Base-by-base conservation (phyloP, 2,888 invertebrate genomes). In the Ormyrus nitidulus region DNA sequence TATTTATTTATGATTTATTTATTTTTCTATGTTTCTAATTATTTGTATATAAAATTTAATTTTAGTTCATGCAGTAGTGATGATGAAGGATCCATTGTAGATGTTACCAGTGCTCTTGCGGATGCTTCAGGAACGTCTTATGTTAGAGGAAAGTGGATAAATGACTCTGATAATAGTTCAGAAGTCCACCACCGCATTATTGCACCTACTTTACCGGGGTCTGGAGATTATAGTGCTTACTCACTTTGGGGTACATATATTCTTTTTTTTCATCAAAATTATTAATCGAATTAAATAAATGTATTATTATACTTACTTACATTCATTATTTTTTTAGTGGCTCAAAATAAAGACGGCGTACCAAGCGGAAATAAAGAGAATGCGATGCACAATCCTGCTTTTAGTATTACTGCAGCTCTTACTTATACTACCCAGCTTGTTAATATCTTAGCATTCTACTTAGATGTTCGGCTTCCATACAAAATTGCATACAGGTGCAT, bases 361-460 rank as follows among this genome's bases (percentile, higher is more conserved):
- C 91, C 91, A 71, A 90, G 91, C 64, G 91, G 91, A 83, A 93
- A 92, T 84, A 92, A 92, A 79, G 91, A 92, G 84, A 91, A 92
- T 79, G 92, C 93, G 13, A 93, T 93, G 86, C 92, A 92, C 83
- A 94, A 95, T 89, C 93, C 94, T 84, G 94, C 94, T 62, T 94
- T 94, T 87, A 94, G 94, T 83, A 95, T 95, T 84, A 94, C 93
- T 89, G 97, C 95, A 83, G 98, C 96, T 73, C 93, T 98, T 62
- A 95, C 95, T 61, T 96, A 97, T 89, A 95, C 96, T 59, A 95
- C 97, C 78, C 98, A 98, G 92, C 92, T 98, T 84, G 93, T 96
- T 65, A 94, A 95, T 88, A 92, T 97, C 84, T 92, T 97, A 83
- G 95, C 97, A 69, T 96, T 94, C 92, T 95, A 95, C 89, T 92